Evolutionary conservation across 2,888 invertebrate species (phyloP).

Genomic region (Coleophora flavipennella): DNA sequence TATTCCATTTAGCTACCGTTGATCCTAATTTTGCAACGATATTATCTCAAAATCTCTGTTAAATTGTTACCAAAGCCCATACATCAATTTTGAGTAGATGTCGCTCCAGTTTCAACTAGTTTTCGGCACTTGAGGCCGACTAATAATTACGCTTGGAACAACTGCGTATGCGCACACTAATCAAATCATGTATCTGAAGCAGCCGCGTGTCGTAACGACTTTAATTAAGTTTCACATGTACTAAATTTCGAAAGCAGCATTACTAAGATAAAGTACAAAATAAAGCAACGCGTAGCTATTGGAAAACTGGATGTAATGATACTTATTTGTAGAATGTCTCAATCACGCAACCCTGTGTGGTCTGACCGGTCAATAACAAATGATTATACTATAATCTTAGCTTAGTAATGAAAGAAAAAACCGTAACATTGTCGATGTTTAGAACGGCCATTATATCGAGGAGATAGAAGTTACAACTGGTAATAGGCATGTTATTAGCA

Average conservation of each 20-base stretch:
- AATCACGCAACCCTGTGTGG: conserved; percentile 61
- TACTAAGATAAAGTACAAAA: conserved; percentile 17
- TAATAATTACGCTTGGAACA: conserved; percentile 51
- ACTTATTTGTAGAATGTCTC: conserved; percentile 54
- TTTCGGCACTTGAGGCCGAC: conserved; percentile 35
- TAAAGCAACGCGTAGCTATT: conserved; percentile 34
- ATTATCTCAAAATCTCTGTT: too few species aligned
- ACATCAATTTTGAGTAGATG: conserved; percentile 1
- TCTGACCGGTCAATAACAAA: conserved; percentile 26
- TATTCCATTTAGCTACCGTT: too few species aligned
- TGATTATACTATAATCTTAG: conserved; percentile 34
- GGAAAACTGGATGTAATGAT: conserved; percentile 39
- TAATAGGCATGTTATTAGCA: conserved; percentile 60
- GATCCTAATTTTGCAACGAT: too few species aligned
- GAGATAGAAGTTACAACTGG: conserved; percentile 48
- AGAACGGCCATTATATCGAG: conserved; percentile 55
- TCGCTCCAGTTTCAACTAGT: conserved; percentile 28
- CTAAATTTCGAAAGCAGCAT: conserved; percentile 27
- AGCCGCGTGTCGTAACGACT: conserved; percentile 32
- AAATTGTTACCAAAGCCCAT: too few species aligned
- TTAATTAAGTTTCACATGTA: conserved; percentile 33
- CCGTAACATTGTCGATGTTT: conserved; percentile 55
- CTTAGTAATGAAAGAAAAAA: conserved; percentile 40
- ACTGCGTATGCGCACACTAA: conserved; percentile 37
- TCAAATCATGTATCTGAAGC: conserved; percentile 31